phyloP scores from a whole-genome alignment of 2,888 invertebrate species.

The Drosophila monieri region DNA sequence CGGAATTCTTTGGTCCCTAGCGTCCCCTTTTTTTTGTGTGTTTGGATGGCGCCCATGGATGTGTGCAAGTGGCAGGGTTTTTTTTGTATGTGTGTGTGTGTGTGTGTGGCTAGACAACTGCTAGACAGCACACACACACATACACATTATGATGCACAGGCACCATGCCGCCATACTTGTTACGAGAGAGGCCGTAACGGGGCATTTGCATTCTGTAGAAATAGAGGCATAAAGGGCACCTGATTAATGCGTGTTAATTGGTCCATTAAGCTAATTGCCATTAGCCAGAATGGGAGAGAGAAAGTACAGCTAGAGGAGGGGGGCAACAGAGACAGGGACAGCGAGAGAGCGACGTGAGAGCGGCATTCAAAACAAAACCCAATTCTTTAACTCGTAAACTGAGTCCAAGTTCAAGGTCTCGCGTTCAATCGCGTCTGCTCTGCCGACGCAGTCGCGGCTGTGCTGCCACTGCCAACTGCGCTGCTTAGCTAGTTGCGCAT shows the following conservation, averaged over 20 bases:
- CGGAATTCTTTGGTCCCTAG: background rate
- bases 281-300: slow-evolving; percentile 17
- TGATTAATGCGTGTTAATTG: slow-evolving; percentile 46
- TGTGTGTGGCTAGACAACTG: slow-evolving; percentile 66
- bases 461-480: slow-evolving; percentile 13
- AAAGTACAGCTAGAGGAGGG: slow-evolving; percentile 4
- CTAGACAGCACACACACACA: slow-evolving; percentile 50
- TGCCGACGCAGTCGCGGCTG: slow-evolving; percentile 5
- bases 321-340: background rate
- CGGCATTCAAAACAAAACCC: slow-evolving; percentile 65
- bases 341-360: background rate
- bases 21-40: background rate
- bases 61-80: background rate
- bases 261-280: slow-evolving; percentile 47
- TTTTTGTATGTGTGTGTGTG: slow-evolving; percentile 7
- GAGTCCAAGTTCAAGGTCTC: slow-evolving; percentile 82
- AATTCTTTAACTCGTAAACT: slow-evolving; percentile 74
- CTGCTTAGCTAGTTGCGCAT: slow-evolving; percentile 52
- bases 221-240: slow-evolving; percentile 4
- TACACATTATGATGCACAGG: background rate
- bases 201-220: slow-evolving; percentile 24
- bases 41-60: background rate
- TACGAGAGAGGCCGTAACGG: slow-evolving; percentile 8
- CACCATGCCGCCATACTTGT: background rate
- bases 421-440: slow-evolving; percentile 66